phyloP scores from a whole-genome alignment of 2,113 vertebrate genomes.

The Gorsachius goisagi region DNA sequence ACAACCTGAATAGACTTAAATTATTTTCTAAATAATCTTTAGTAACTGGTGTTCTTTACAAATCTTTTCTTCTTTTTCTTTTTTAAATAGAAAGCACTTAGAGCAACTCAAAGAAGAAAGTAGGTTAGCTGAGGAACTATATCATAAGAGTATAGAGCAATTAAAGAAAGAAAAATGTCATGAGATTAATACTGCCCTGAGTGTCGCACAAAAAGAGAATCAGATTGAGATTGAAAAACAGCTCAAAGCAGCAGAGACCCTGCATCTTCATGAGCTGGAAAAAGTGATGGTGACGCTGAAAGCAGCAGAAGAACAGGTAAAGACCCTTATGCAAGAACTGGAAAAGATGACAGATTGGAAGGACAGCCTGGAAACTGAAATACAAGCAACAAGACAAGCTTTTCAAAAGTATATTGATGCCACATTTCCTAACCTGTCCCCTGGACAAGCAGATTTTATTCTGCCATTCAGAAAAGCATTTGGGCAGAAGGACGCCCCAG shows the following conservation, averaged over 20 bases:
- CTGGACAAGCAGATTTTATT: slow-evolving; percentile 74
- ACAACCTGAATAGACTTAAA: neutral
- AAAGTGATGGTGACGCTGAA: neutral
- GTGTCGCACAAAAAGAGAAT: slow-evolving; percentile 27
- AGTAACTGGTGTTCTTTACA: neutral
- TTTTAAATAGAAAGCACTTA: slow-evolving; percentile 20
- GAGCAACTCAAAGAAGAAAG: slow-evolving; percentile 30
- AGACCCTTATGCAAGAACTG: slow-evolving; percentile 28
- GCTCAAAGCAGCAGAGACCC: slow-evolving; percentile 10
- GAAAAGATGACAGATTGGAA: slow-evolving; percentile 68
- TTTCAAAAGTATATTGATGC: slow-evolving; percentile 73
- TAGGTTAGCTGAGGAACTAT: neutral
- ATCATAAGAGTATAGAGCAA: neutral
- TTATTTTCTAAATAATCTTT: neutral
- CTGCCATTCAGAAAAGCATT: slow-evolving; percentile 67
- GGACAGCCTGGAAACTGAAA: slow-evolving; percentile 68
- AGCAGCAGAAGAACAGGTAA: slow-evolving; percentile 40
- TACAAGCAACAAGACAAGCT: slow-evolving; percentile 65
- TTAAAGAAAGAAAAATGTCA: slow-evolving; percentile 33
- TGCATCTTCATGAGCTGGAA: slow-evolving; percentile 30
- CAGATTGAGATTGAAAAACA: slow-evolving; percentile 40
- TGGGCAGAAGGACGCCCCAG: neutral
- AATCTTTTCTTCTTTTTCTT: neutral
- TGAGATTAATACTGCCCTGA: slow-evolving; percentile 19
- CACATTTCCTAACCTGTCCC: slow-evolving; percentile 67